Evolutionary conservation across 35 echinoderm and acorn worm genomes (phyloP).

Genomic region (Patiria miniata): DNA sequence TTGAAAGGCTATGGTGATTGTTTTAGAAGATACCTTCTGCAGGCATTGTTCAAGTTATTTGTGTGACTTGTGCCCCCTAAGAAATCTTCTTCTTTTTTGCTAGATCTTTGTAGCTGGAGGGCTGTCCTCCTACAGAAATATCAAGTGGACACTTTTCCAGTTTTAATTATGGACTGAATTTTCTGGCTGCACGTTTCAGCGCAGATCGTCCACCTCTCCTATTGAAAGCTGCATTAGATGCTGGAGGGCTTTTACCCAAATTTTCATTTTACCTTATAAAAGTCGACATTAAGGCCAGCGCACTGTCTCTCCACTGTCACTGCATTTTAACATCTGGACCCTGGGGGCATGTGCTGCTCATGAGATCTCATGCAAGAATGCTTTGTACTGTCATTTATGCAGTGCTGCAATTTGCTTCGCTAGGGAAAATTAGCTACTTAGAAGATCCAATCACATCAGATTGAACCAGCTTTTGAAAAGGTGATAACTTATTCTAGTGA

Average conservation of each 20-base stretch:
- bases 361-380: conserved; percentile 33
- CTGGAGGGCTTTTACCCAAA: conserved; percentile 30
- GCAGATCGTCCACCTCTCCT: conserved; percentile 15
- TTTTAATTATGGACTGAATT: conserved; percentile 30
- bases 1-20: conserved; percentile 11
- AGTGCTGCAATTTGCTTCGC: not conserved
- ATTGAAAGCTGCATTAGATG: conserved; percentile 4
- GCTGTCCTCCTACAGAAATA: conserved; percentile 31
- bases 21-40: conserved; percentile 19
- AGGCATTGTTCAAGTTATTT: conserved; percentile 23
- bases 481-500: too few species aligned
- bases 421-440: too few species aligned
- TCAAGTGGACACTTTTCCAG: conserved; percentile 31
- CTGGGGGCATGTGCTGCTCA: not conserved
- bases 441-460: too few species aligned
- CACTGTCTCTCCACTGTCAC: conserved; percentile 31
- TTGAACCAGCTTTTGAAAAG: too few species aligned
- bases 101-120: not conserved
- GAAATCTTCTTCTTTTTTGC: conserved; percentile 9
- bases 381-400: conserved; percentile 23
- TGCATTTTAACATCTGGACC: conserved; percentile 33
- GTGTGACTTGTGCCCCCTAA: conserved; percentile 23
- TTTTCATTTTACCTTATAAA: conserved; percentile 29
- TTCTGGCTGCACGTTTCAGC: conserved; percentile 7
- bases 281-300: conserved; percentile 24